phyloP scores from a whole-genome alignment of 2,113 vertebrate genomes.

The Sylvia atricapilla region DNA sequence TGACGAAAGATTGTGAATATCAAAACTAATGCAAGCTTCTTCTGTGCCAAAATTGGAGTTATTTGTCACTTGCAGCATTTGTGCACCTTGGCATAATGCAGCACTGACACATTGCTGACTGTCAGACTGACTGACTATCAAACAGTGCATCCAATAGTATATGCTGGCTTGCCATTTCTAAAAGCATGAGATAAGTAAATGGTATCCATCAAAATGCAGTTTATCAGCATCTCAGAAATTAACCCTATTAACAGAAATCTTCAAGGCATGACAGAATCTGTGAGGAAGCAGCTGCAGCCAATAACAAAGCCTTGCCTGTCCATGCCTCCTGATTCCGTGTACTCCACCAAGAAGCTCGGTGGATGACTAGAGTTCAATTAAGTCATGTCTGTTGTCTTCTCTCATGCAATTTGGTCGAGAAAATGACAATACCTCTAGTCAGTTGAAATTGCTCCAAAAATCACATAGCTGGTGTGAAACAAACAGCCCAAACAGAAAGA shows the following conservation, averaged over 20 bases:
- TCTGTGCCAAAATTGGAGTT: background rate
- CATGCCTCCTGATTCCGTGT: background rate
- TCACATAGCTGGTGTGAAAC: slow-evolving; percentile 19
- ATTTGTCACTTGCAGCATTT: slow-evolving; percentile 12
- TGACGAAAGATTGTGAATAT: background rate
- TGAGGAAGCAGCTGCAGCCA: background rate
- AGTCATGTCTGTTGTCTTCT: background rate
- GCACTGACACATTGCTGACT: slow-evolving; percentile 3
- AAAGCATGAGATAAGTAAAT: background rate
- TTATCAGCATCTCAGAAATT: background rate
- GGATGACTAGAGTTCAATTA: background rate
- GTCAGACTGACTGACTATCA: slow-evolving; percentile 16
- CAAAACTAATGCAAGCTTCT: slow-evolving; percentile 26
- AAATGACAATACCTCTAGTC: slow-evolving; percentile 6
- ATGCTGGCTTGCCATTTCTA: background rate
- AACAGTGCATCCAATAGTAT: slow-evolving; percentile 12
- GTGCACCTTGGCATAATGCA: slow-evolving; percentile 1
- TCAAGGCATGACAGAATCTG: slow-evolving; percentile 6
- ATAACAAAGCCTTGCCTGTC: background rate
- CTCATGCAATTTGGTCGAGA: background rate
- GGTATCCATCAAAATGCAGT: slow-evolving; percentile 17
- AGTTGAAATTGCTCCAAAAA: slow-evolving; percentile 25
- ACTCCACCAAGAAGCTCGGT: background rate
- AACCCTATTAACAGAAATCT: slow-evolving; percentile 31
- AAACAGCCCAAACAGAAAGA: slow-evolving; percentile 20